Evolutionary conservation across 2,113 vertebrate species (phyloP).

Genomic region (Alexandromys fortis): DNA sequence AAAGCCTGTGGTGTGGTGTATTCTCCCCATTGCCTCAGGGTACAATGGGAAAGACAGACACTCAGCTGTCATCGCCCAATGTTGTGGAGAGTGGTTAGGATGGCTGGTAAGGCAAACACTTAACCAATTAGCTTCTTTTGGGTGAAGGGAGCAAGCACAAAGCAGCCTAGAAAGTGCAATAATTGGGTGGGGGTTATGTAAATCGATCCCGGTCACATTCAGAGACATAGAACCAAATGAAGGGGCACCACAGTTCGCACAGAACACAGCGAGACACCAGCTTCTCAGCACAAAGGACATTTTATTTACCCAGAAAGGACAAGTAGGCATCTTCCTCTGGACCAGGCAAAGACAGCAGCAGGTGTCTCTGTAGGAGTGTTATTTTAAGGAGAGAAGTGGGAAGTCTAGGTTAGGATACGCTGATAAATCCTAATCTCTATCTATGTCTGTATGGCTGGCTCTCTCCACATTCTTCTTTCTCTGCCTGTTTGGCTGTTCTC

Average conservation of each 20-base stretch:
- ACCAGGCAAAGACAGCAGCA: not conserved
- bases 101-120: not conserved
- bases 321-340: not conserved
- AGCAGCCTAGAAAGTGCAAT: too few species aligned
- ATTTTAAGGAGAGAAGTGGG: not conserved
- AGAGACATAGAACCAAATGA: not conserved
- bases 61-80: not conserved
- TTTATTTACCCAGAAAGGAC: not conserved
- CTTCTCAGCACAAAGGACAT: not conserved
- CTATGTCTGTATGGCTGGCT: too few species aligned
- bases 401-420: not conserved
- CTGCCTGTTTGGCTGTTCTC: too few species aligned
- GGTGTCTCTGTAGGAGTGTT: not conserved
- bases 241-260: fast-evolving
- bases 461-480: too few species aligned
- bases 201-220: not conserved
- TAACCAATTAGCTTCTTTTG: not conserved
- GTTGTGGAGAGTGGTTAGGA: not conserved
- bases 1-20: not conserved
- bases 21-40: not conserved
- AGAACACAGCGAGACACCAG: not conserved
- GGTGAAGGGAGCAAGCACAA: not conserved
- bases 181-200: not conserved
- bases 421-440: too few species aligned
- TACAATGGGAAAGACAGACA: too few species aligned